A percentile compares a stretch with the other conserved stretches of the same genome.
Evolutionary conservation across 2,797 vertebrate species (phyloP).

Genomic region (Myotis daubentonii): DNA sequence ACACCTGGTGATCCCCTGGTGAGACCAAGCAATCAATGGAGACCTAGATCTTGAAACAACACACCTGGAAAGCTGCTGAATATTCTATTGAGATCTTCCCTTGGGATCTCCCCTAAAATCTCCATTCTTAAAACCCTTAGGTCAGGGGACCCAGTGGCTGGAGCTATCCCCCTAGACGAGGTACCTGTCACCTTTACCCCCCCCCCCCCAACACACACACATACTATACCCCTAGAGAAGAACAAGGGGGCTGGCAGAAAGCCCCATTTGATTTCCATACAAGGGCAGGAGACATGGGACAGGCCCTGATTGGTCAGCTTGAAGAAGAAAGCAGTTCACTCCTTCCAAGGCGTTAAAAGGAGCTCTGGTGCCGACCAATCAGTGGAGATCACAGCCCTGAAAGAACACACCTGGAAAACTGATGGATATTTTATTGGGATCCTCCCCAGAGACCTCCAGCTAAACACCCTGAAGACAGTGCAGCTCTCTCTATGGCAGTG

Average conservation of each 20-base stretch:
- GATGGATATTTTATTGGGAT: background rate
- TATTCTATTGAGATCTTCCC: background rate
- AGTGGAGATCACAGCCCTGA: no score
- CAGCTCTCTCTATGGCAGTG: background rate
- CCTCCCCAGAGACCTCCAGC: background rate
- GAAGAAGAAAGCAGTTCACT: background rate
- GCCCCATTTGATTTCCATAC: background rate
- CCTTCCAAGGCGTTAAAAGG: background rate
- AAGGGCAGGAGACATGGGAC: background rate
- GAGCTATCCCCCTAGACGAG: no score
- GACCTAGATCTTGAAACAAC: background rate
- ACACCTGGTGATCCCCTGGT: no score
- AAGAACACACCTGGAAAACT: background rate
- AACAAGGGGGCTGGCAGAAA: background rate
- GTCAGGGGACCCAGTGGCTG: background rate
- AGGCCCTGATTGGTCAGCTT: background rate
- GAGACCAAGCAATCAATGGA: background rate
- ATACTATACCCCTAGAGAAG: background rate
- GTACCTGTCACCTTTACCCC: background rate
- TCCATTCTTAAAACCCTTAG: background rate
- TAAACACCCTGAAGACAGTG: background rate
- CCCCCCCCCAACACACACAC: fast-evolving
- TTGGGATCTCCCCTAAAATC: background rate
- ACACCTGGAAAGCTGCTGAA: background rate
- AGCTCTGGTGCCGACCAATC: background rate